Conservation (phyloP, 1,140 invertebrate species). For the Calliopsis andreniformis region DNA sequence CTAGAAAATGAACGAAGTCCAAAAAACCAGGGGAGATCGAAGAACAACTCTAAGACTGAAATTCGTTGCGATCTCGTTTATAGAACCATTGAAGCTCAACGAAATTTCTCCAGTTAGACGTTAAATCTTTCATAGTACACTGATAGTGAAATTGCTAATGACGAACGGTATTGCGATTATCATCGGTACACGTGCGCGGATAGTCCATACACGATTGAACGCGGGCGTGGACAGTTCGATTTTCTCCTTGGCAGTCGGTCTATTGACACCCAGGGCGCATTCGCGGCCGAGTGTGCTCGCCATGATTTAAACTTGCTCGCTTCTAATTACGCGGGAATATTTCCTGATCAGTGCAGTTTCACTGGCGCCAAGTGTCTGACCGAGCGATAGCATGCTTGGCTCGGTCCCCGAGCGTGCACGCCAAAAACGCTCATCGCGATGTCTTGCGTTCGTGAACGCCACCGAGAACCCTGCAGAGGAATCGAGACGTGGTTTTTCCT, state of each 20-base stretch:
- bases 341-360: conserved; percentile 74
- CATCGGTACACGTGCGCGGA: conserved; percentile 24
- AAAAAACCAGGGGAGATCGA: no score
- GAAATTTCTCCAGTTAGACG: neutral
- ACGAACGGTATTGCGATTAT: conserved; percentile 17
- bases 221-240: conserved; percentile 47
- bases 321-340: conserved; percentile 75
- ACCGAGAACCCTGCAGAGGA: neutral
- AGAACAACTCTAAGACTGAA: no score
- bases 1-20: no score
- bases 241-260: conserved; percentile 63
- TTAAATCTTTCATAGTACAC: conserved; percentile 6
- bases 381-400: conserved; percentile 23
- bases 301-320: conserved; percentile 55
- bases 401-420: conserved; percentile 8
- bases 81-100: neutral
- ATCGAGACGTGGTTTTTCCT: neutral
- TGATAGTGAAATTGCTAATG: conserved; percentile 64
- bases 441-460: neutral
- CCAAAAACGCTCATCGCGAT: neutral
- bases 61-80: neutral
- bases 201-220: conserved; percentile 32
- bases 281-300: conserved; percentile 46
- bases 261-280: conserved; percentile 66
- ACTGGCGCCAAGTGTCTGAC: conserved; percentile 54